phyloP scores from a whole-genome alignment of 1,140 invertebrate species.

The Trichoplusia ni region DNA sequence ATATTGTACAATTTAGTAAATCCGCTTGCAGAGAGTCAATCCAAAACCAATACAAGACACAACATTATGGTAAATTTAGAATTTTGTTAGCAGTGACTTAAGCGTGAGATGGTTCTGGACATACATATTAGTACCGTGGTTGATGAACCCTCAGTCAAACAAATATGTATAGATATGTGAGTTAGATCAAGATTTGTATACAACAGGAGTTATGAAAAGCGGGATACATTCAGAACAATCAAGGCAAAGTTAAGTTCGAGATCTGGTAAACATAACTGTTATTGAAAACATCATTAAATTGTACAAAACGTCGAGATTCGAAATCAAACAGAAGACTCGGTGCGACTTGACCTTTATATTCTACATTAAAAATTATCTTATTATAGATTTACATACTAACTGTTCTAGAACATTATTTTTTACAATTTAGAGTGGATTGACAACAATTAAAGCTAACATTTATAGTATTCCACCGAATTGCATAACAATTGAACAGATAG shows the following conservation, averaged over 20 bases:
- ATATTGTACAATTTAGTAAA: constrained; percentile 43
- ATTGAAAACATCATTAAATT: too few relatives aligned
- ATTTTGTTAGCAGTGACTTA: constrained; percentile 80
- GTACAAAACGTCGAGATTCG: too few relatives aligned
- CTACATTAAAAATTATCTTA: too few relatives aligned
- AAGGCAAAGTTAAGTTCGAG: too few relatives aligned
- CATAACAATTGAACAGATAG: constrained; percentile 40
- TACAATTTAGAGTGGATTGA: constrained; percentile 20
- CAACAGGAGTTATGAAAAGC: background rate
- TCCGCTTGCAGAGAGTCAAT: constrained; percentile 53
- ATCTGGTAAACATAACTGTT: too few relatives aligned
- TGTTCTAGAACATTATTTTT: too few relatives aligned
- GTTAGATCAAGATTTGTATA: constrained; percentile 15
- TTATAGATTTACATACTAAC: too few relatives aligned
- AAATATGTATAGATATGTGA: constrained; percentile 2
- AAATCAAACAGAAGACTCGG: too few relatives aligned
- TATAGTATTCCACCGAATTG: constrained; percentile 26
- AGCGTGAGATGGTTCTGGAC: constrained; percentile 76
- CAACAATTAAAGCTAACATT: constrained; percentile 35
- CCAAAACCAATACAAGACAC: constrained; percentile 82
- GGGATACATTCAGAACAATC: too few relatives aligned
- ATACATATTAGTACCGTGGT: constrained; percentile 56
- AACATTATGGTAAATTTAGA: constrained; percentile 79
- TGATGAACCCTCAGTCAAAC: background rate
- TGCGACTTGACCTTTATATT: too few relatives aligned